Percentiles rank a stretch among this genome's conserved stretches.
Conservation (phyloP, 2,888 invertebrate species). For the Oscheius sp. region DNA sequence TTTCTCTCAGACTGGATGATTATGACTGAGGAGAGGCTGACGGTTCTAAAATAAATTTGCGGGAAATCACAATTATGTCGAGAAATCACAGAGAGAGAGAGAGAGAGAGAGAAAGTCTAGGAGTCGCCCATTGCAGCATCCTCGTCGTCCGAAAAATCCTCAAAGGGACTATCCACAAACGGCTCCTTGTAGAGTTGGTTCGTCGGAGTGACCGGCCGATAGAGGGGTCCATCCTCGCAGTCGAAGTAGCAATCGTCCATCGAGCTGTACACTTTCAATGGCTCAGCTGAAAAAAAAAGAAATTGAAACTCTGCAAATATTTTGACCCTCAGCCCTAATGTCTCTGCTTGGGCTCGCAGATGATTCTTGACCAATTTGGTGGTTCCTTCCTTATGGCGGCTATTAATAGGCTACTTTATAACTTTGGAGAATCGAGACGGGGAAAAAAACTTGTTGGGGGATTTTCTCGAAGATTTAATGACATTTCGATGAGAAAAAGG, state of each 20-base stretch:
- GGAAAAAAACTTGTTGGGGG: no score
- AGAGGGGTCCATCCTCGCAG: not conserved
- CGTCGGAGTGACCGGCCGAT: not conserved
- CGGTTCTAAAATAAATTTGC: not conserved
- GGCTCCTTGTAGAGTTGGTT: not conserved
- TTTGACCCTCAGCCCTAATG: no score
- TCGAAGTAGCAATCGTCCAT: slow-evolving; percentile 3
- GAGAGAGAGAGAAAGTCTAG: not conserved
- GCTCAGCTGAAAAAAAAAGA: slow-evolving; percentile 2
- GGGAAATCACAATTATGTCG: not conserved
- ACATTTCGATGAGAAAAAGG: no score
- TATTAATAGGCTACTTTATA: no score
- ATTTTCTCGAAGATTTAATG: no score
- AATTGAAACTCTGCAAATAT: no score
- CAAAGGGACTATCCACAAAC: slow-evolving; percentile 14
- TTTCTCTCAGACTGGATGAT: no score
- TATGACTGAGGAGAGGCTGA: no score
- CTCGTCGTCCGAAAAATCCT: slow-evolving; percentile 1
- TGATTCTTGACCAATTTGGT: no score
- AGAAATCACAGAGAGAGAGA: not conserved
- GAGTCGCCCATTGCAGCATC: slow-evolving; percentile 1
- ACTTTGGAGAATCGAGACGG: no score
- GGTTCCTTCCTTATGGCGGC: no score
- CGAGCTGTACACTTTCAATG: not conserved
- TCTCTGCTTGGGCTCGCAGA: no score